Conservation (phyloP, 2,113 vertebrate species). For the Larimichthys crocea region DNA sequence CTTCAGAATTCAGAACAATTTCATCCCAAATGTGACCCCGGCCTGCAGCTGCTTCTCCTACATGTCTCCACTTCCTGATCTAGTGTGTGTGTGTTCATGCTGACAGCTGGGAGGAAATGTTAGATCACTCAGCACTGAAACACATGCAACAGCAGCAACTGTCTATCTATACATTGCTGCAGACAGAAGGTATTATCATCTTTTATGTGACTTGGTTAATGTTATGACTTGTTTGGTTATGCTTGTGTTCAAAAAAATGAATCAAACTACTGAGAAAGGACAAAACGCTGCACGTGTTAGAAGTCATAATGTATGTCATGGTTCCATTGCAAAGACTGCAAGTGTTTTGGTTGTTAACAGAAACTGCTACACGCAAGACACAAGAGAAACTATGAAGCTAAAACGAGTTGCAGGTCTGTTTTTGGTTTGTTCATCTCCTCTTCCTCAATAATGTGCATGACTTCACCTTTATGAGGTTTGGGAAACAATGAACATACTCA, state of each 20-base stretch:
- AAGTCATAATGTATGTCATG: not conserved
- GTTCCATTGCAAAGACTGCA: not conserved
- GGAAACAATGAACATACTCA: not conserved
- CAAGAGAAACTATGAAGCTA: not conserved
- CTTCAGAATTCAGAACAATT: slow-evolving; percentile 21
- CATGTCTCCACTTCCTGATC: slow-evolving; percentile 55
- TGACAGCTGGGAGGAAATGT: slow-evolving; percentile 33
- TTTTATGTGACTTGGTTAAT: slow-evolving; percentile 39
- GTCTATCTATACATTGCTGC: slow-evolving; percentile 15
- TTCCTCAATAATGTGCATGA: not conserved
- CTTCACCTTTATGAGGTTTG: slow-evolving; percentile 2
- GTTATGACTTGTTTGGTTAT: slow-evolving; percentile 39
- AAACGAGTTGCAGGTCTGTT: not conserved
- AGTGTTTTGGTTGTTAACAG: slow-evolving; percentile 39
- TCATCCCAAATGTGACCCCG: slow-evolving; percentile 32
- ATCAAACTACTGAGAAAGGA: slow-evolving; percentile 11
- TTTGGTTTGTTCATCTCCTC: not conserved
- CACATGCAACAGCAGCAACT: slow-evolving; percentile 41
- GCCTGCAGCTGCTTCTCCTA: slow-evolving; percentile 69
- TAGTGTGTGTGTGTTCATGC: not conserved
- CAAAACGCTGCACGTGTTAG: not conserved
- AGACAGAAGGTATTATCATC: slow-evolving; percentile 29
- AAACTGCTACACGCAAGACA: not conserved
- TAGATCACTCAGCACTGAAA: slow-evolving; percentile 45
- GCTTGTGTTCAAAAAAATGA: slow-evolving; percentile 13